These are phyloP conservation scores for Phalacrocorax aristotelis DNA, from an alignment of 2,113 vertebrate species.

Conservation along the genomic window DNA sequence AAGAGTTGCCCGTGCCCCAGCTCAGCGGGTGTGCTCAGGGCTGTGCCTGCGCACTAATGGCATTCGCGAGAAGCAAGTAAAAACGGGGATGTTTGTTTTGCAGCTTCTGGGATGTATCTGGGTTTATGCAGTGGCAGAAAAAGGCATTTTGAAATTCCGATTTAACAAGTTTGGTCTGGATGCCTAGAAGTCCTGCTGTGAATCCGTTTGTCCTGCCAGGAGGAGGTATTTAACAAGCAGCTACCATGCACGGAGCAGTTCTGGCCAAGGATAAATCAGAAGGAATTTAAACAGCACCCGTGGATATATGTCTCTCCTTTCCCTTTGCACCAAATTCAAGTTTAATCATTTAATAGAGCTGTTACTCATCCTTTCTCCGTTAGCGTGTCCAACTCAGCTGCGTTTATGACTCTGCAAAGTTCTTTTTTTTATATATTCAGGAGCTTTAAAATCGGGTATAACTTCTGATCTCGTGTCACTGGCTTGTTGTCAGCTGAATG, in stretches of 20 bases:
- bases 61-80: not conserved
- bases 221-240: not conserved
- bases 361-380: not conserved
- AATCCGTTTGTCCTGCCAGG: not conserved
- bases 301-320: not conserved
- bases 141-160: not conserved
- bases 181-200: not conserved
- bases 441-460: not conserved
- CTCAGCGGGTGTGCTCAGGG: fast-evolving
- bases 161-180: not conserved
- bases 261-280: not conserved
- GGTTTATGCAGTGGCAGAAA: not conserved
- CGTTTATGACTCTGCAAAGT: not conserved
- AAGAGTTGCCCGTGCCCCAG: not conserved
- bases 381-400: not conserved
- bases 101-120: not conserved
- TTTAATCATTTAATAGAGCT: not conserved
- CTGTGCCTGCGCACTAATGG: not conserved
- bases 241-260: fast-evolving
- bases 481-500: not conserved
- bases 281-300: not conserved
- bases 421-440: not conserved
- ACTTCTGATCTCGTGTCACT: fast-evolving
- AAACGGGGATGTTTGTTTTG: not conserved
- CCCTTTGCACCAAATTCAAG: not conserved